Conservation (phyloP, 2,888 invertebrate species). For the Heteromurus nitidus region DNA sequence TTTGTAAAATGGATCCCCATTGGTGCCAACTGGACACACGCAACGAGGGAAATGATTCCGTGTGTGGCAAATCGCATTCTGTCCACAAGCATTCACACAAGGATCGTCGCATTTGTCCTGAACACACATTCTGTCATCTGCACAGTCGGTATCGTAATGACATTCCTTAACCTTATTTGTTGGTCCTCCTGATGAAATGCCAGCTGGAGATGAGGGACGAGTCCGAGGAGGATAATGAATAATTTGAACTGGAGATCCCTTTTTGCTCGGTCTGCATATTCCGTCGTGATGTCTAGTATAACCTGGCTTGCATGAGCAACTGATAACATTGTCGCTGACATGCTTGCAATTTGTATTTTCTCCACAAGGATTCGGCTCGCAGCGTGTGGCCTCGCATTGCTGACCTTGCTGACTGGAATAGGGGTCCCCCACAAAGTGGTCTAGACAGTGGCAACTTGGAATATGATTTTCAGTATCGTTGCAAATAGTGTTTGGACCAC, state of each 20-base stretch:
- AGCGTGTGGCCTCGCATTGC: slow-evolving; percentile 32
- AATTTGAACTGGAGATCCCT: background rate
- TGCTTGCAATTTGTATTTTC: slow-evolving; percentile 46
- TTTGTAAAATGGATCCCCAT: slow-evolving; percentile 58
- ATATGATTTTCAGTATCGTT: slow-evolving; percentile 40
- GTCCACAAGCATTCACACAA: slow-evolving; percentile 52
- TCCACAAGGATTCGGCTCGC: slow-evolving; percentile 54
- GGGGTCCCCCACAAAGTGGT: slow-evolving; percentile 40
- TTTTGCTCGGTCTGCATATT: slow-evolving; percentile 24
- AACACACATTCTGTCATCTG: slow-evolving; percentile 46
- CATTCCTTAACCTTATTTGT: slow-evolving; percentile 39
- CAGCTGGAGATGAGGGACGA: background rate
- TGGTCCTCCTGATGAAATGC: background rate
- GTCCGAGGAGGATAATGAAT: background rate
- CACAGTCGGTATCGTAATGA: slow-evolving; percentile 48
- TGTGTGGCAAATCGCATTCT: slow-evolving; percentile 30
- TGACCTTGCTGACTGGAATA: slow-evolving; percentile 48
- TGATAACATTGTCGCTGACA: slow-evolving; percentile 47
- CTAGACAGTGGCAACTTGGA: slow-evolving; percentile 47
- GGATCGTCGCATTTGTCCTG: slow-evolving; percentile 54
- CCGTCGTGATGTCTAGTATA: slow-evolving; percentile 36
- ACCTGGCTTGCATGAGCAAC: slow-evolving; percentile 45
- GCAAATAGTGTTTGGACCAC: slow-evolving; percentile 45
- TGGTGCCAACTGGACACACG: slow-evolving; percentile 33
- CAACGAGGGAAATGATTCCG: slow-evolving; percentile 58